Conservation (phyloP, 2,797 vertebrate genomes). For the Syngnathus acus region DNA sequence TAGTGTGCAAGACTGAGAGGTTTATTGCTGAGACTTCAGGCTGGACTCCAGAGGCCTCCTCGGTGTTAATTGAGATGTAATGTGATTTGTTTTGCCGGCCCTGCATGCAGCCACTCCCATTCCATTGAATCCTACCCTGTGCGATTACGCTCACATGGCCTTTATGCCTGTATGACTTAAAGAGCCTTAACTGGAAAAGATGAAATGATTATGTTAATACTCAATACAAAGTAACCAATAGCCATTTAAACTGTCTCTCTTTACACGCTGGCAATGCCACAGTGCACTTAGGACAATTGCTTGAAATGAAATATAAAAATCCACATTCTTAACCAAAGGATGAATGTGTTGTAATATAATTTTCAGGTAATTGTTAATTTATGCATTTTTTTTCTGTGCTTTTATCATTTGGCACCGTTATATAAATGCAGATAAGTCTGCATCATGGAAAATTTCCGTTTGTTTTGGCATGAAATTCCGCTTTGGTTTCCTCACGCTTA, state of each 20-base stretch:
- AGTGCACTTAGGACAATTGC: conserved; percentile 14
- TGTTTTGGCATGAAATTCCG: background rate
- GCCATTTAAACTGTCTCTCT: conserved; percentile 24
- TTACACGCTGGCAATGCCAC: conserved; percentile 9
- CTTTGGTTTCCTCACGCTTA: background rate
- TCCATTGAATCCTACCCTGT: conserved; percentile 49
- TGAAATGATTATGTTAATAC: conserved; percentile 45
- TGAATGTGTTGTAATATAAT: conserved; percentile 4
- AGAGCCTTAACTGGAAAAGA: conserved; percentile 30
- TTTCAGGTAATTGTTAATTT: conserved; percentile 5
- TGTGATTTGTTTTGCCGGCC: conserved; percentile 61
- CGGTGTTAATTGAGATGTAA: conserved; percentile 64
- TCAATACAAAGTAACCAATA: conserved; percentile 29
- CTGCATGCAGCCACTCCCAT: conserved; percentile 43
- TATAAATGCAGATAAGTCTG: background rate
- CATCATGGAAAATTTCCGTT: background rate
- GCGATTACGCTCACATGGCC: conserved; percentile 54
- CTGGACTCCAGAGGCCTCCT: conserved; percentile 39
- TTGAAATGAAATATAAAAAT: background rate
- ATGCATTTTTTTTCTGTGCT: conserved; percentile 9
- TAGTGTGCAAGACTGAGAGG: conserved; percentile 20
- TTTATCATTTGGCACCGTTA: background rate
- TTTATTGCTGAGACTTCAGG: conserved; percentile 42
- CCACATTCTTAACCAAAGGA: conserved; percentile 14
- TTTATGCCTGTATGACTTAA: conserved; percentile 47